Evolutionary conservation across 2,888 invertebrate species (phyloP).

Genomic region (Phragmatobia fuliginosa): DNA sequence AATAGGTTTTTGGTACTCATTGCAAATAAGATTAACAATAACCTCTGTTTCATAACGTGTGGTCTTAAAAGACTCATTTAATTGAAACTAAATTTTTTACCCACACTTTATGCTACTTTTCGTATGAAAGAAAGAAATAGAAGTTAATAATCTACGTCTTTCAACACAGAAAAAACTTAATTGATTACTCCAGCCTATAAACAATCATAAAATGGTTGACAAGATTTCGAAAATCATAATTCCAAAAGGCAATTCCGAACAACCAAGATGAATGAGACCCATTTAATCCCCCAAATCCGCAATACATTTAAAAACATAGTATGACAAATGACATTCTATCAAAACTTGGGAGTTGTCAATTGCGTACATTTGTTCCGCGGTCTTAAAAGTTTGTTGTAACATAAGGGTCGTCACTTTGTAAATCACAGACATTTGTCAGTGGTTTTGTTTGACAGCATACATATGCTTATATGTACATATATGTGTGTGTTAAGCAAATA

Average conservation of each 20-base stretch:
- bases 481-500: neutral
- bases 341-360: slow-evolving; percentile 49
- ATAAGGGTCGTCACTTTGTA: slow-evolving; percentile 30
- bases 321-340: slow-evolving; percentile 44
- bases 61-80: neutral
- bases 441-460: slow-evolving; percentile 21
- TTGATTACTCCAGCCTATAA: neutral
- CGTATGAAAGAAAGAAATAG: too few relatives aligned
- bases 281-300: slow-evolving; percentile 28
- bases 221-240: slow-evolving; percentile 17
- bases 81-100: neutral
- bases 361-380: slow-evolving; percentile 45
- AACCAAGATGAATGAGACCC: slow-evolving; percentile 6
- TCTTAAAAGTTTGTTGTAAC: slow-evolving; percentile 42
- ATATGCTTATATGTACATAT: neutral
- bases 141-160: neutral
- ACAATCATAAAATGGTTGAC: neutral
- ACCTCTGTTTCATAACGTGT: neutral
- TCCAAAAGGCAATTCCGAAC: slow-evolving; percentile 13
- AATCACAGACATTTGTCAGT: slow-evolving; percentile 41
- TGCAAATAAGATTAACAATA: too few relatives aligned
- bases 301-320: slow-evolving; percentile 36
- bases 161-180: neutral
- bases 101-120: neutral
- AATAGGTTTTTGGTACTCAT: too few relatives aligned